Evolutionary conservation across 1,140 invertebrate genomes (phyloP), one percentile per base, ranked within the genome.

Genomic region (Drosophila insularis): DNA sequence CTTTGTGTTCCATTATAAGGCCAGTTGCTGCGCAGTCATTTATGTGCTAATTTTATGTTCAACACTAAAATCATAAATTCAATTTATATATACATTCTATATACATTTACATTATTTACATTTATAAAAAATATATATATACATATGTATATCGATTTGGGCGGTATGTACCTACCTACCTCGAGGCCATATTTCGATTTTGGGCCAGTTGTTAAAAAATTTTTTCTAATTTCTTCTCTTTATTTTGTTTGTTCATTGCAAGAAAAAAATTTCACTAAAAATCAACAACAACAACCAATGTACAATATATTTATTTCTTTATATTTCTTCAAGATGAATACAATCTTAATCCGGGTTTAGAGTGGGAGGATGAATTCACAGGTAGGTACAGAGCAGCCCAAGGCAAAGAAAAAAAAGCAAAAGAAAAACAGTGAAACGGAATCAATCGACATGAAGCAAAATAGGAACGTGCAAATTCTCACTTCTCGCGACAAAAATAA

Each of bases 361-460:
- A 99, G 95, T 99, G 98, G 98, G 98, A 99, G 95, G 98, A 99
- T 97, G 98, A 99, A 94, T 99, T 99, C 94, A 97, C 97, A 98
- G 97, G 97, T 98, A 98, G 96, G 97, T 97, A 94, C 82, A 89
- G 80, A 93, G 93, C 93, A 91, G 71, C 40, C 63, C 46, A 72
- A 64, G 54, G 21, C 43, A 37, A 37, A 23, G 35, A 58, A 54
- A 23, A 35, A 50, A 43, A 86, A 78, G n/a, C n/a, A 65, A 64
- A 1, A 23, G 2, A 27, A 56, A 71, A 78, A 78, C 90, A 92
- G 89, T 89, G 76, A 80, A 50, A 77, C 79, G 89, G 80, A 90
- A 91, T 82, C 89, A 89, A 91, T 82, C 90, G 90, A 91, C 90
- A 91, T 91, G 90, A 91, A 91, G 84, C 90, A 91, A 91, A 91